Percentiles rank a stretch among this genome's conserved stretches.
Evolutionary conservation across 2,888 invertebrate genomes (phyloP).

Genomic region (Acleris cristana): DNA sequence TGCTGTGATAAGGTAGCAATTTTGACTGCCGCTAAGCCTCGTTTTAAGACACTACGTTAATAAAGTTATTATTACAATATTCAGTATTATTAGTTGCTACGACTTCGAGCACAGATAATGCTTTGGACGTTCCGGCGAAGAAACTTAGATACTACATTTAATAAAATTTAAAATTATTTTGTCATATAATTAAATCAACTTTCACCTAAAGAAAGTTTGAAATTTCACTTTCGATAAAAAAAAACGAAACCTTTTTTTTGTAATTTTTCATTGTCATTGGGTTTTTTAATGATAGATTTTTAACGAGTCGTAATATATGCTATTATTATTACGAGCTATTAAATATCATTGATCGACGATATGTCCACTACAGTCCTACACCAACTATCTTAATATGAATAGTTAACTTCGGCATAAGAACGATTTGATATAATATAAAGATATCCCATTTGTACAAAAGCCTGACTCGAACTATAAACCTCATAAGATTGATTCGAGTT

Average conservation of each 20-base stretch:
- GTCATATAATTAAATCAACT: too few species aligned
- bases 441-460: background rate
- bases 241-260: background rate
- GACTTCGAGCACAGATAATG: background rate
- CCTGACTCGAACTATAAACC: background rate
- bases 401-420: conserved; percentile 34
- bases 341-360: conserved; percentile 36
- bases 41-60: background rate
- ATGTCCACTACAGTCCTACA: conserved; percentile 27
- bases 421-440: conserved; percentile 2
- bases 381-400: conserved; percentile 26
- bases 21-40: background rate
- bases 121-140: background rate
- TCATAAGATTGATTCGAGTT: conserved; percentile 3
- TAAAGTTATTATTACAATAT: background rate
- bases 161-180: background rate
- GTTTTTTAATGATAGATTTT: background rate
- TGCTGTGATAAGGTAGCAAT: background rate
- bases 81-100: background rate
- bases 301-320: background rate
- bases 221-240: too few species aligned
- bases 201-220: too few species aligned
- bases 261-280: background rate
- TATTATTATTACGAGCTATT: conserved; percentile 18
- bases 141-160: background rate